Conservation (phyloP, 1,140 invertebrate species). For the Drosophila subobscura region DNA sequence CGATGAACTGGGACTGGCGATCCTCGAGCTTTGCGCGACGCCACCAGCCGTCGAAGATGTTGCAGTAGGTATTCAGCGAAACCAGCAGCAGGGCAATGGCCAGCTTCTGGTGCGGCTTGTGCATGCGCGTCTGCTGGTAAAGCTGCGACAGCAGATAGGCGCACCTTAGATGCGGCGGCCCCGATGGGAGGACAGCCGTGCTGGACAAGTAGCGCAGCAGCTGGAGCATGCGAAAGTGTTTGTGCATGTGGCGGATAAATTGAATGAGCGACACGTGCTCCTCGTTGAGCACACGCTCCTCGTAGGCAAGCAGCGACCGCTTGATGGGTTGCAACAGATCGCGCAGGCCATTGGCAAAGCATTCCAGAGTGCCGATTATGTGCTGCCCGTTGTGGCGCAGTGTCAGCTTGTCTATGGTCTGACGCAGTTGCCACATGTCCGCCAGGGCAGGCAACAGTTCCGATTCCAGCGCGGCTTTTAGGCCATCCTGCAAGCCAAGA, state of each 20-base stretch:
- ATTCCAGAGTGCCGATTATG: constrained; percentile 43
- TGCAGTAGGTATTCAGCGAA: constrained; percentile 57
- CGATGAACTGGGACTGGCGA: constrained; percentile 66
- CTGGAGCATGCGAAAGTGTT: constrained; percentile 40
- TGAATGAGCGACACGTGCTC: constrained; percentile 34
- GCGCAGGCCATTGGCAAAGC: constrained; percentile 62
- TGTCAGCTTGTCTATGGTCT: constrained; percentile 24
- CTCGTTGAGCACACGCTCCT: constrained; percentile 25
- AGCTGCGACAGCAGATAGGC: constrained; percentile 57
- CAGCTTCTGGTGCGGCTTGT: constrained; percentile 43
- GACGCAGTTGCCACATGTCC: constrained; percentile 53
- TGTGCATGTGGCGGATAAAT: constrained; percentile 36
- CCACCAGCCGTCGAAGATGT: constrained; percentile 78
- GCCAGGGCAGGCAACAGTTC: constrained; percentile 48
- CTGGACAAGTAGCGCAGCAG: constrained; percentile 6
- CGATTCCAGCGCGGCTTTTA: constrained; percentile 16
- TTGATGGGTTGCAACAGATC: constrained; percentile 61
- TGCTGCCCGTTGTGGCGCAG: constrained; percentile 10
- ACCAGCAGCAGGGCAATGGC: constrained; percentile 44
- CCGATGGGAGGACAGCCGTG: constrained; percentile 23
- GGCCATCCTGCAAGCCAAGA: constrained; percentile 8
- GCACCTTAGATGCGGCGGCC: constrained; percentile 58
- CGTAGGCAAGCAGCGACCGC: constrained; percentile 46
- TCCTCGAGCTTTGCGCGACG: constrained; percentile 63
- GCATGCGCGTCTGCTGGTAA: constrained; percentile 21